A percentile compares a stretch with the other conserved stretches of the same genome.
Evolutionary conservation across 1,140 invertebrate species (phyloP).

Genomic region (Ooceraea biroi): DNA sequence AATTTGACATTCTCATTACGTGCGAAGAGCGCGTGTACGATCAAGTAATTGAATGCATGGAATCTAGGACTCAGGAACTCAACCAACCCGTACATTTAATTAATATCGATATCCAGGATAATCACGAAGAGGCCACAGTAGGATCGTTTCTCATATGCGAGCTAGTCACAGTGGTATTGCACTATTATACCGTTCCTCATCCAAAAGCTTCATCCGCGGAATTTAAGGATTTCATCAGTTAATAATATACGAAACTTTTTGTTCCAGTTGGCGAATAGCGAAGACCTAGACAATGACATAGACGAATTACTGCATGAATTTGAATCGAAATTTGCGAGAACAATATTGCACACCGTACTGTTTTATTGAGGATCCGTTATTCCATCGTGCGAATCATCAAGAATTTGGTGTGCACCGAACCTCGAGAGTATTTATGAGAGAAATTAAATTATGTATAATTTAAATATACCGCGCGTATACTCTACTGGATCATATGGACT

Average conservation of each 20-base stretch:
- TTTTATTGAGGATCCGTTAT: slow-evolving; percentile 92
- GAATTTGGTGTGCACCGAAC: slow-evolving; percentile 53
- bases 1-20: slow-evolving; percentile 98
- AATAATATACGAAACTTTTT: slow-evolving; percentile 35
- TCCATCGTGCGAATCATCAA: slow-evolving; percentile 1
- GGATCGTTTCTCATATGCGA: slow-evolving; percentile 99
- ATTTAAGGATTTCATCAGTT: not conserved
- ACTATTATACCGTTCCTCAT: not conserved
- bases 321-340: slow-evolving; percentile 94
- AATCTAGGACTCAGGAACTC: slow-evolving; percentile 89
- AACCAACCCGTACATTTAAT: slow-evolving; percentile 97
- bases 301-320: slow-evolving; percentile 98
- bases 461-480: slow-evolving; percentile 40
- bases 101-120: slow-evolving; percentile 99
- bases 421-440: slow-evolving; percentile 62
- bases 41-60: slow-evolving; percentile 94
- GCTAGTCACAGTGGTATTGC: slow-evolving; percentile 93
- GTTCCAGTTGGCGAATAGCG: slow-evolving; percentile 94
- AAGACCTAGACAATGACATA: slow-evolving; percentile 99
- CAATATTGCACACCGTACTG: slow-evolving; percentile 96
- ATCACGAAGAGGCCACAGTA: slow-evolving; percentile 99
- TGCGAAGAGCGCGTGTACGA: slow-evolving; percentile 99
- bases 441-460: slow-evolving; percentile 62
- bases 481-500: slow-evolving; percentile 37
- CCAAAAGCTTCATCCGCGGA: not conserved